Conservation (phyloP, 2,113 vertebrate species). For the Mobula birostris region DNA sequence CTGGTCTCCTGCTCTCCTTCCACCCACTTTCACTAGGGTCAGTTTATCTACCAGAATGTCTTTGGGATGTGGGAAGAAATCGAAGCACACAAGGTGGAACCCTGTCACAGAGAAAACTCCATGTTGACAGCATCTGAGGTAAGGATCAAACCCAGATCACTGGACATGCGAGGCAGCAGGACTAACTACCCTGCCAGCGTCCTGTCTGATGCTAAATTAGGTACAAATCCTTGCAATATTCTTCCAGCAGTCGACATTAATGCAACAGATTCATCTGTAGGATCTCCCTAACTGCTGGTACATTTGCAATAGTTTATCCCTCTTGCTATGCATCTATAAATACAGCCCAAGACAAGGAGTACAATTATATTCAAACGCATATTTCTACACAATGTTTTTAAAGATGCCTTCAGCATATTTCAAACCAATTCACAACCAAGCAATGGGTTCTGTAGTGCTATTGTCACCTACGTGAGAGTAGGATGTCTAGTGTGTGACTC, state of each 20-base stretch:
- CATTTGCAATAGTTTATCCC: neutral
- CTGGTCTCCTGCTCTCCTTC: no score
- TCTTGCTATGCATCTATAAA: neutral
- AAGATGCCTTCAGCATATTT: neutral
- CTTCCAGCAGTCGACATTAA: neutral
- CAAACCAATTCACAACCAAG: neutral
- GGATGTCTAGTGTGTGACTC: neutral
- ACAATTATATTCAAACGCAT: neutral
- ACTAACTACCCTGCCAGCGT: no score
- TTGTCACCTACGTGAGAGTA: neutral
- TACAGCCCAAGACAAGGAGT: neutral
- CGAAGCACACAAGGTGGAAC: no score
- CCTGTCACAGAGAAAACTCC: neutral
- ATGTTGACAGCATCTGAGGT: neutral
- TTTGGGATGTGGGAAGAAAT: no score
- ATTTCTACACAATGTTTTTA: neutral
- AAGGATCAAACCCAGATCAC: no score
- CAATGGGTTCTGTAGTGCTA: neutral
- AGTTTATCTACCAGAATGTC: no score
- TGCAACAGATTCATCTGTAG: neutral
- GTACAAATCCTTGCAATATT: neutral
- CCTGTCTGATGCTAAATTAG: neutral
- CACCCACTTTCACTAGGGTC: no score
- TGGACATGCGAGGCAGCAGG: no score
- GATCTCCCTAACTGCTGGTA: neutral